These are phyloP conservation scores for Ambastaia sidthimunki DNA, from an alignment of 2,797 vertebrate species.

Conservation along the genomic window DNA sequence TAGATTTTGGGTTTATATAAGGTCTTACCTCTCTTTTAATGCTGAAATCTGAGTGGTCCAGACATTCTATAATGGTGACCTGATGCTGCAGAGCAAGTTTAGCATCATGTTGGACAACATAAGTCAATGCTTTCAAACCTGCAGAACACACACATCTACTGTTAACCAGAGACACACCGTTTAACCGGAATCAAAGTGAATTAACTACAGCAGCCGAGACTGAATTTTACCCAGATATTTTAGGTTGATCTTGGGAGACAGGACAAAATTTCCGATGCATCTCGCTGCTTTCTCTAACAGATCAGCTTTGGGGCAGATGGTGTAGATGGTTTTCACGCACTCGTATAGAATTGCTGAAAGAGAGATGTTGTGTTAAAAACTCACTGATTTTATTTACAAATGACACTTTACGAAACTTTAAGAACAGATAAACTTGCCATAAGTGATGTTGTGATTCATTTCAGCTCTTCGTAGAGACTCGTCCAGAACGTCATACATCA, in stretches of 20 bases:
- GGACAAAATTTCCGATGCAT: slow-evolving; percentile 97
- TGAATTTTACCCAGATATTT: slow-evolving; percentile 92
- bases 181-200: not conserved
- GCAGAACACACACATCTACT: not conserved
- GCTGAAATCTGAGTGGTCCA: slow-evolving; percentile 93
- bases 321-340: slow-evolving; percentile 95
- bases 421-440: slow-evolving; percentile 77
- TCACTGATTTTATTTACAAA: not conserved
- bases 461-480: slow-evolving; percentile 96
- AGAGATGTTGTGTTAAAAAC: not conserved
- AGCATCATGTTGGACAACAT: slow-evolving; percentile 94
- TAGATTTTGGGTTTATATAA: too few species aligned
- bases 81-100: slow-evolving; percentile 95
- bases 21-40: slow-evolving; percentile 90
- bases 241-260: slow-evolving; percentile 97
- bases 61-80: slow-evolving; percentile 98
- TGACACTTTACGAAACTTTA: not conserved
- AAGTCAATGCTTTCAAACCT: slow-evolving; percentile 92
- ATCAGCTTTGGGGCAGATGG: slow-evolving; percentile 90
- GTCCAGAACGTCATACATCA: slow-evolving; percentile 96
- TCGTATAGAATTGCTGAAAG: slow-evolving; percentile 93
- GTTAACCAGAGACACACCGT: not conserved
- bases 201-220: not conserved
- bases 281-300: slow-evolving; percentile 95
- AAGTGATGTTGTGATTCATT: slow-evolving; percentile 98